Percentiles rank a stretch among this genome's conserved stretches.
Conservation (phyloP, 2,888 invertebrate genomes). For the Coelopa pilipes region DNA sequence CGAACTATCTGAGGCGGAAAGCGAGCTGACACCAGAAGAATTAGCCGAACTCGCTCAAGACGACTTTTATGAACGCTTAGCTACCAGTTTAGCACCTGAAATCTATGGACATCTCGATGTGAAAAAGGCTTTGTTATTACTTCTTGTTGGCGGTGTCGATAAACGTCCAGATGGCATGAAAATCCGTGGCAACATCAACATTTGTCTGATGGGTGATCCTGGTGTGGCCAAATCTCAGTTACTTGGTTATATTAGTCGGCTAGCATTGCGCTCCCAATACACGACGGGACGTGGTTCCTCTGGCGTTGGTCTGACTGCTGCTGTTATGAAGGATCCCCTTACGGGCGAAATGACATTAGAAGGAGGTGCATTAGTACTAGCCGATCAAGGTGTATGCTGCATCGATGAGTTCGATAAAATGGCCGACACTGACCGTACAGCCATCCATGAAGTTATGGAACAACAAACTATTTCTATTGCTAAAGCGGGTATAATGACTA, state of each 20-base stretch:
- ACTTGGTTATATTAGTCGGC: constrained; percentile 90
- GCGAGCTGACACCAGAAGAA: constrained; percentile 86
- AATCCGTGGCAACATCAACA: constrained; percentile 96
- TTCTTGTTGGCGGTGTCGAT: constrained; percentile 93
- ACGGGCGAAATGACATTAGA: constrained; percentile 98
- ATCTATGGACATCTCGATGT: constrained; percentile 98
- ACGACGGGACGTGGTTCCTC: constrained; percentile 97
- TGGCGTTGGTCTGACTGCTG: constrained; percentile 98
- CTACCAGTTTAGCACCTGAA: constrained; percentile 95
- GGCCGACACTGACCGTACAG: constrained; percentile 94
- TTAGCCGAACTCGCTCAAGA: constrained; percentile 82
- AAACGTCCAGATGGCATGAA: constrained; percentile 94
- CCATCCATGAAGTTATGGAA: constrained; percentile 99
- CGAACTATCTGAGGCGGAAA: constrained; percentile 77
- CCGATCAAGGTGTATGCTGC: constrained; percentile 97
- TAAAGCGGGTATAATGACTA: constrained; percentile 98
- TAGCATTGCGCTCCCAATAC: constrained; percentile 93
- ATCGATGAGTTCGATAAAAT: constrained; percentile 99
- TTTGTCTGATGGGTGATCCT: constrained; percentile 99
- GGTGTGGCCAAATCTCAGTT: constrained; percentile 99
- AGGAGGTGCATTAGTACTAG: constrained; percentile 95
- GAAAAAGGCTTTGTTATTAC: constrained; percentile 92
- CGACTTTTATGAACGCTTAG: constrained; percentile 92
- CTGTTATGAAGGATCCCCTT: constrained; percentile 96
- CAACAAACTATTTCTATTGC: constrained; percentile 99